Evolutionary conservation across 2,888 invertebrate species (phyloP).

Genomic region (Abscondita cerata): DNA sequence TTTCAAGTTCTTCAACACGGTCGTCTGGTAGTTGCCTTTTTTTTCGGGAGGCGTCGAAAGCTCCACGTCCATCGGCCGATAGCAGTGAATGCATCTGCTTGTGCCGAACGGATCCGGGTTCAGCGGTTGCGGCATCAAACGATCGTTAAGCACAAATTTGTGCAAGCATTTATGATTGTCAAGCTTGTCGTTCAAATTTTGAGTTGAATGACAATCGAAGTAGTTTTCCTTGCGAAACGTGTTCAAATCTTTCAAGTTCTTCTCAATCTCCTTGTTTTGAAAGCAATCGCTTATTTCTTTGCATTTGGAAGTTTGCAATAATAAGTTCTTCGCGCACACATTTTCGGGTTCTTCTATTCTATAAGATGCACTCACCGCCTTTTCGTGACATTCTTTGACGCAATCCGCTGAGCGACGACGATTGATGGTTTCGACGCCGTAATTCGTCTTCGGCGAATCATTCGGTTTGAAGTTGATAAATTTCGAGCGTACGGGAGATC

Average conservation of each 20-base stretch:
- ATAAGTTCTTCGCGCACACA: neutral
- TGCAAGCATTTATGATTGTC: conserved; percentile 60
- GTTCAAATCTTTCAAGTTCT: conserved; percentile 44
- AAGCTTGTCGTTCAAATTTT: conserved; percentile 48
- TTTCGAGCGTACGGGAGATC: conserved; percentile 14
- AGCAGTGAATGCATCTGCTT: conserved; percentile 60
- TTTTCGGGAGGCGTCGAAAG: neutral
- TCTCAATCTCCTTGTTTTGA: neutral
- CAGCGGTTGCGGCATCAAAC: conserved; percentile 63
- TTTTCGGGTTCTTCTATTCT: neutral
- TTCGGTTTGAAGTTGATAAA: neutral
- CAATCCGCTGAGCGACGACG: neutral
- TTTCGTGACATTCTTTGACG: neutral
- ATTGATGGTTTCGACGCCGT: neutral
- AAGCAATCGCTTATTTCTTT: neutral
- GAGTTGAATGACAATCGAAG: conserved; percentile 67
- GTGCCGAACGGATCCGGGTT: conserved; percentile 56
- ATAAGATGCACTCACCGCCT: neutral
- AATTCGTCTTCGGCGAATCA: neutral
- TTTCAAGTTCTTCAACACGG: neutral
- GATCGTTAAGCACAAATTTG: conserved; percentile 63
- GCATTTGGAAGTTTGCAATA: neutral
- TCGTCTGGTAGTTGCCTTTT: neutral
- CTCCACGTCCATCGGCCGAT: conserved; percentile 31
- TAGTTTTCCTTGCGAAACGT: conserved; percentile 64